These are phyloP conservation scores for Sternotherus odoratus DNA, from an alignment of 2,797 vertebrate genomes.

Conservation along the genomic window DNA sequence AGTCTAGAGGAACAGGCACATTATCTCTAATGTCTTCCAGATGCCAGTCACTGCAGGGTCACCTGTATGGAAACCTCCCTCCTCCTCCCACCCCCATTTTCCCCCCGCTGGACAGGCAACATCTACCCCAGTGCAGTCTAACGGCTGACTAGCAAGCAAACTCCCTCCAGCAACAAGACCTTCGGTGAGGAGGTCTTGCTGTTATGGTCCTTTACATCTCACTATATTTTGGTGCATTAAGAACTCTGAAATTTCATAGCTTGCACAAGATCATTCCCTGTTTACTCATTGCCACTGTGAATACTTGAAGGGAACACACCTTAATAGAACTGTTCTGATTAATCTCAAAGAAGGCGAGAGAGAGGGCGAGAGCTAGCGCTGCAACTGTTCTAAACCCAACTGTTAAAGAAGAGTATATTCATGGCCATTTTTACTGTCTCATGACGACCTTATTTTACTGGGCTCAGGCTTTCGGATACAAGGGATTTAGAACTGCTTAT, in stretches of 20 bases:
- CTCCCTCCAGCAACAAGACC: background rate
- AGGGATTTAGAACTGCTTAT: constrained; percentile 58
- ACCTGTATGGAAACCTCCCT: background rate
- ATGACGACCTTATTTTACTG: constrained; percentile 10
- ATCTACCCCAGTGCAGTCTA: background rate
- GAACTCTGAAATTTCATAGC: background rate
- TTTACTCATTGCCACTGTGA: background rate
- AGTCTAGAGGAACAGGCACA: background rate
- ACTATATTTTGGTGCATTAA: background rate
- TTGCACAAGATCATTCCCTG: background rate
- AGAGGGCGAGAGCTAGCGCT: accelerated
- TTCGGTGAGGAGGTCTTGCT: background rate
- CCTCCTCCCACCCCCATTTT: background rate
- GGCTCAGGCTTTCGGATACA: constrained; percentile 48
- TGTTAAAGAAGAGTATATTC: background rate
- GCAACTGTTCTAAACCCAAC: background rate
- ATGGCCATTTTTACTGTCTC: background rate
- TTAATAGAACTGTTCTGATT: background rate
- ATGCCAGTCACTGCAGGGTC: background rate
- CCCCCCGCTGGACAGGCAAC: accelerated
- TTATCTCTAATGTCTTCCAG: background rate
- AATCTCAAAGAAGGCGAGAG: background rate
- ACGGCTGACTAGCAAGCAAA: background rate
- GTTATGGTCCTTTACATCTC: background rate
- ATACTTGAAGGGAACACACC: background rate